Evolutionary conservation across 2,113 vertebrate genomes (phyloP), one percentile per base, ranked within the genome.

Genomic region (Planiliza haematocheilus): DNA sequence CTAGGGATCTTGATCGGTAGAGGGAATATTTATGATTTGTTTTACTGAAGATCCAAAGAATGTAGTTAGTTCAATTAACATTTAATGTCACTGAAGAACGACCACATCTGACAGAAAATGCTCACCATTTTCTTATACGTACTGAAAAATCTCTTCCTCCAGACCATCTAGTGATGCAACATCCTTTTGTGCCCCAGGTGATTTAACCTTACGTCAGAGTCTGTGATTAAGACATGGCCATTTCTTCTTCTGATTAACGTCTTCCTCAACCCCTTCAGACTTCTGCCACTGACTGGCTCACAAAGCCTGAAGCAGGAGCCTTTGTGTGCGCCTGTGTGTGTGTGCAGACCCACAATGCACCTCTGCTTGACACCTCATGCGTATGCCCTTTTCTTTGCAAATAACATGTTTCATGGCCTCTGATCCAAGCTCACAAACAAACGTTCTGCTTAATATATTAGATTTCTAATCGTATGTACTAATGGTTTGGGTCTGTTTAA

Each of bases 161-260:
- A 58, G 48, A 64, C 30, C 66, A 76, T 86, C 81, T 79, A 75
- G 72, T 73, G 59, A 6, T 65, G 49, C 51, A 59, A 48, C 72
- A 59, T 41, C 2, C 20, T 18, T 49, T 62, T 76, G 69, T 56
- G 74, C 62, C 60, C 20, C 50, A 16, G 78, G 79, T 76, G 75
- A 21, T 55, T 59, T 8, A 52, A 43, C 55, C 58, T 83, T 45
- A 57, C 18, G 16, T 46, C 69, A 58, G 34, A 67, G 51, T 68
- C 52, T 74, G 62, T 63, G 64, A 69, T 86, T 70, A 77, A 63
- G 50, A 50, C 77, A 38, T 39, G 43, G 39, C 55, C 63, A 52
- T 63, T 70, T 81, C 79, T 85, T 79, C 24, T 72, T 87, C 73
- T 69, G 42, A 88, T 85, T 85, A 78, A 56, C 82, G 53, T 55